These are phyloP conservation scores for Dipodomys merriami DNA, from an alignment of 2,113 vertebrate genomes.

Conservation along the genomic window DNA sequence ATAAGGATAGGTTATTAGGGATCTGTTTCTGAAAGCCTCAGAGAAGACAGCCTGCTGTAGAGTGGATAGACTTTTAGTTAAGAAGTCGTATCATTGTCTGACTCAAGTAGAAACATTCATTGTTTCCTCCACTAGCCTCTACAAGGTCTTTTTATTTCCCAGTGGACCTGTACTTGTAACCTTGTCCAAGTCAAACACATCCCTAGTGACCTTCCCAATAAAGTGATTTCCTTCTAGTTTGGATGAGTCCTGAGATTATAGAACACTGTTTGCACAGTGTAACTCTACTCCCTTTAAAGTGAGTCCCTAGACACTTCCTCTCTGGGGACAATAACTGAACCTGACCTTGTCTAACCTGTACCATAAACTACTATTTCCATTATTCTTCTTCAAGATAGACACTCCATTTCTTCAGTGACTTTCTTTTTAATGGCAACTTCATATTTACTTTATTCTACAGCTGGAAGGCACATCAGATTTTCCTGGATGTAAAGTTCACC, in stretches of 20 bases:
- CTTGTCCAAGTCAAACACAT: neutral
- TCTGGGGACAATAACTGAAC: conserved; percentile 33
- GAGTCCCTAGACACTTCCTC: neutral
- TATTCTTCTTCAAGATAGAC: conserved; percentile 54
- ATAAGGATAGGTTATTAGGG: neutral
- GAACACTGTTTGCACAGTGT: conserved; percentile 4
- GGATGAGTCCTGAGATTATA: neutral
- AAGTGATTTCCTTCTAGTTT: conserved; percentile 53
- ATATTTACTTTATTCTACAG: conserved; percentile 52
- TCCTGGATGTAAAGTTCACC: conserved; percentile 49
- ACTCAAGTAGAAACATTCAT: conserved; percentile 45
- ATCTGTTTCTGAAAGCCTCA: conserved; percentile 34
- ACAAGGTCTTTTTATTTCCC: conserved; percentile 12
- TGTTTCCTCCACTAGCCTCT: neutral
- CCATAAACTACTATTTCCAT: conserved; percentile 16
- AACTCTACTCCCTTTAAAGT: neutral
- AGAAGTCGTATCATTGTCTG: neutral
- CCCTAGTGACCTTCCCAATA: neutral
- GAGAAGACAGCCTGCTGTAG: neutral
- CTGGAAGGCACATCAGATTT: conserved; percentile 49
- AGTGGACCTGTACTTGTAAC: conserved; percentile 14
- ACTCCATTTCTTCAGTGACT: neutral
- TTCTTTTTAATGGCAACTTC: neutral
- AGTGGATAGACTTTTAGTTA: neutral
- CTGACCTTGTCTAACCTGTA: neutral